A percentile compares a stretch with the other conserved stretches of the same genome.
These are phyloP conservation scores for Amblyopsis rosae DNA, from an alignment of 2,113 vertebrate species.

Conservation along the genomic window DNA sequence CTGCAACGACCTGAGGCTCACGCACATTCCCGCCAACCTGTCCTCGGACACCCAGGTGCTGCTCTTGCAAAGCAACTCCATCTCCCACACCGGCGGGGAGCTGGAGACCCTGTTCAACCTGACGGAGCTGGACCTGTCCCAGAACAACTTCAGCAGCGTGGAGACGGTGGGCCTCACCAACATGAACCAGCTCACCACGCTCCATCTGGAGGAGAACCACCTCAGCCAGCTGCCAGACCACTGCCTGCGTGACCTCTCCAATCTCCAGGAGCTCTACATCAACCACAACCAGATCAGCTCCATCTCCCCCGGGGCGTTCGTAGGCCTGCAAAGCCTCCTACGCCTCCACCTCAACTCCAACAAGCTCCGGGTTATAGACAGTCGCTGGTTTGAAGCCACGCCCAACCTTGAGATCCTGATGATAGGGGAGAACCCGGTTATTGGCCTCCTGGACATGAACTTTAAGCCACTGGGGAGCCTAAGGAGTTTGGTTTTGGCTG, in stretches of 20 bases:
- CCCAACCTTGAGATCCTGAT: constrained; percentile 96
- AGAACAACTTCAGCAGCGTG: constrained; percentile 94
- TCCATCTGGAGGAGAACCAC: constrained; percentile 97
- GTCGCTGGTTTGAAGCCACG: constrained; percentile 93
- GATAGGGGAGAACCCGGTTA: constrained; percentile 97
- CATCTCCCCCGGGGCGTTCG: constrained; percentile 90
- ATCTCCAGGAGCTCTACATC: constrained; percentile 95
- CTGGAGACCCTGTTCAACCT: constrained; percentile 90
- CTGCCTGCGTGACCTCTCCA: constrained; percentile 89
- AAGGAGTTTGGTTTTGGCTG: constrained; percentile 92
- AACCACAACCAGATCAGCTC: constrained; percentile 96
- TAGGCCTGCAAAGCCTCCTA: constrained; percentile 87
- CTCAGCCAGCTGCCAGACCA: constrained; percentile 88
- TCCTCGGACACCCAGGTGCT: constrained; percentile 94
- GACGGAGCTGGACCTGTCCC: constrained; percentile 94
- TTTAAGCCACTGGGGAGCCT: constrained; percentile 89
- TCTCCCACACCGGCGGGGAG: constrained; percentile 85
- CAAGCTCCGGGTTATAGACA: constrained; percentile 88
- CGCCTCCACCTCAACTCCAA: constrained; percentile 97
- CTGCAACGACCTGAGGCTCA: constrained; percentile 94
- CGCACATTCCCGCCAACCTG: constrained; percentile 88
- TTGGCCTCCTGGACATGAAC: constrained; percentile 94
- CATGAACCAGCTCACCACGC: constrained; percentile 89
- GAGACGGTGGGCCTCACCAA: constrained; percentile 87
- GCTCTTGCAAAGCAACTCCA: constrained; percentile 94